Conservation (phyloP, 2,888 invertebrate species). For the Ferrisia virgata region DNA sequence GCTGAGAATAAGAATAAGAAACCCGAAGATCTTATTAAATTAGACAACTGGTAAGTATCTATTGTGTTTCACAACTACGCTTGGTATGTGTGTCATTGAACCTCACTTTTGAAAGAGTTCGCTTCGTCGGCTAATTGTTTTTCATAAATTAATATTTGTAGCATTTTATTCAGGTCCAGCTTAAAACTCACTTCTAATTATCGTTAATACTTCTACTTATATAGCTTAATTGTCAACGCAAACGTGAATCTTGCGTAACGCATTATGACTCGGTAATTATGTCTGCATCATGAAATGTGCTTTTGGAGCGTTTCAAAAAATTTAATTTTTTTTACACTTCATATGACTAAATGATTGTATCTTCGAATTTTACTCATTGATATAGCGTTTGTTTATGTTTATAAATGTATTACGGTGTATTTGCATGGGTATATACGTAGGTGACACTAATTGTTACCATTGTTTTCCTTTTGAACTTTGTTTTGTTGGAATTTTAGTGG, state of each 20-base stretch:
- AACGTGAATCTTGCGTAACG: neutral
- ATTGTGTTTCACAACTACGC: neutral
- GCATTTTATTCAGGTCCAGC: neutral
- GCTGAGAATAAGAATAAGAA: conserved; percentile 88
- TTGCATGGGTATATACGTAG: neutral
- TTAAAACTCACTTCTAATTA: neutral
- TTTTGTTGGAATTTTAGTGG: conserved; percentile 27
- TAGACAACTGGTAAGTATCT: conserved; percentile 84
- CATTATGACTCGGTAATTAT: neutral
- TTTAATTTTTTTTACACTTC: neutral
- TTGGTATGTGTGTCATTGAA: conserved; percentile 17
- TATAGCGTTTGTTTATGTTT: neutral
- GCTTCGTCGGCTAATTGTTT: neutral
- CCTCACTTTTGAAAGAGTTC: neutral
- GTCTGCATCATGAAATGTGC: neutral
- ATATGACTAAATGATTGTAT: neutral
- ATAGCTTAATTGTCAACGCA: neutral
- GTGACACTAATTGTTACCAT: neutral
- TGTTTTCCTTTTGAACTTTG: neutral
- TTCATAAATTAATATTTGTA: neutral
- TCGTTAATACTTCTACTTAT: neutral
- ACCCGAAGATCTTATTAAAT: conserved; percentile 88
- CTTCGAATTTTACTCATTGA: neutral
- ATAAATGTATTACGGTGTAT: neutral
- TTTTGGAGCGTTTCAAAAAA: neutral